Conservation (phyloP, 2,888 invertebrate genomes). For the Drosophila falleni region DNA sequence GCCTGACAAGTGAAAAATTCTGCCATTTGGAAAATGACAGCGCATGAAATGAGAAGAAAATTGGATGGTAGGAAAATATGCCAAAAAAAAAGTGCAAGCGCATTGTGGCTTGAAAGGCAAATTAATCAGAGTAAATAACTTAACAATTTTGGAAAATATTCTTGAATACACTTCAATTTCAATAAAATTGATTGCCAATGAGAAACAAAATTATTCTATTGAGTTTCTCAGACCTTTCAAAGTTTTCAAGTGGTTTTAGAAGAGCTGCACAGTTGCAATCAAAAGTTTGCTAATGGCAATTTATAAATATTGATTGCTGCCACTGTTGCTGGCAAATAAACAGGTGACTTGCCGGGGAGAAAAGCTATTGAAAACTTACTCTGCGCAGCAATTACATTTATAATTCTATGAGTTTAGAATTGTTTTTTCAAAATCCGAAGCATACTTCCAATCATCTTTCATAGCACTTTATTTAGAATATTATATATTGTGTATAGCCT, state of each 20-base stretch:
- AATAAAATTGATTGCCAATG: not conserved
- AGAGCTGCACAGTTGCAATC: constrained; percentile 23
- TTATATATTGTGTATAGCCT: not conserved
- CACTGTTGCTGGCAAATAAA: constrained; percentile 17
- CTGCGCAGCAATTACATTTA: constrained; percentile 30
- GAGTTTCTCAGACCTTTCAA: constrained; percentile 10
- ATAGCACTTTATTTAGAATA: not conserved
- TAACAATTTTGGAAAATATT: not conserved
- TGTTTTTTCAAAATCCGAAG: not conserved
- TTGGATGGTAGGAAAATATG: constrained; percentile 1
- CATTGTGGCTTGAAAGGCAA: constrained; percentile 33
- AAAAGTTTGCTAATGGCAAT: constrained; percentile 38
- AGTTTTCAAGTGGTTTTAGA: not conserved
- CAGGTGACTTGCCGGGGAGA: constrained; percentile 27
- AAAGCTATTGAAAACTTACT: constrained; percentile 22
- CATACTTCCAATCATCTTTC: constrained; percentile 8
- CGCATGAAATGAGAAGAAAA: constrained; percentile 44
- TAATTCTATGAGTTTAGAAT: constrained; percentile 1
- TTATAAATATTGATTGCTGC: constrained; percentile 36
- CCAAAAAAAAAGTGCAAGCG: constrained; percentile 32
- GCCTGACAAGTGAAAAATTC: constrained; percentile 46
- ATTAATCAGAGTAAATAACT: constrained; percentile 42
- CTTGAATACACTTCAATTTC: not conserved
- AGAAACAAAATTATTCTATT: constrained; percentile 8
- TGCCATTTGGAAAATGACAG: constrained; percentile 47